These are phyloP conservation scores for Panorpa germanica DNA, from an alignment of 2,888 invertebrate species.

Conservation along the genomic window DNA sequence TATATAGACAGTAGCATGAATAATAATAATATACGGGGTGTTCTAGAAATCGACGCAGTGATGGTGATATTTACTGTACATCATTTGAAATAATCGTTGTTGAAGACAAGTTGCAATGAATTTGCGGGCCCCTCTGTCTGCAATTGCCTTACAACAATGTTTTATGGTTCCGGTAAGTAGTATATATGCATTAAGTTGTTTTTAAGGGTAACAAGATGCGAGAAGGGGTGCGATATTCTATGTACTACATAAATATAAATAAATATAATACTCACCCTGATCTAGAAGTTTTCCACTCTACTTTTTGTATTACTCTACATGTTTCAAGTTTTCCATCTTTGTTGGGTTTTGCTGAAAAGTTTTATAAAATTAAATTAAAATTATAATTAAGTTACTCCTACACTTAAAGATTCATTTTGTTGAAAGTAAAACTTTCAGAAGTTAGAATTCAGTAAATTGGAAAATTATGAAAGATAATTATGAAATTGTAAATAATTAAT, in stretches of 20 bases:
- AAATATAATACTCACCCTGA: constrained; percentile 41
- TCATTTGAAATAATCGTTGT: too few species aligned
- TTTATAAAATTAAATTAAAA: constrained; percentile 11
- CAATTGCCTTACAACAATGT: too few species aligned
- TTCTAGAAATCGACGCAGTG: too few species aligned
- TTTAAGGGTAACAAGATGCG: too few species aligned
- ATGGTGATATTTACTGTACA: too few species aligned
- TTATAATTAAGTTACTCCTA: constrained; percentile 8
- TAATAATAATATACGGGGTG: too few species aligned
- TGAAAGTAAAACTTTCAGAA: neutral
- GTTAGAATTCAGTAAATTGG: neutral
- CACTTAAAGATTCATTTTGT: constrained; percentile 6
- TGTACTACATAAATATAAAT: constrained; percentile 4
- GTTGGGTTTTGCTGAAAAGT: constrained; percentile 61
- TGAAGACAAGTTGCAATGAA: too few species aligned
- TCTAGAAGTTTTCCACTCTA: constrained; percentile 84
- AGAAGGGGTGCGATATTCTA: too few species aligned
- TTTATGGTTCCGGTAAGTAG: too few species aligned
- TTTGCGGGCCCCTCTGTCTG: too few species aligned
- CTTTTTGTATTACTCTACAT: constrained; percentile 87
- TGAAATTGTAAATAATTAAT: constrained; percentile 3
- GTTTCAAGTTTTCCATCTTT: constrained; percentile 86
- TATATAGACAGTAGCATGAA: too few species aligned
- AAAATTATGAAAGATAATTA: constrained; percentile 1
- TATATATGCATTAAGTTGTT: too few species aligned